Evolutionary conservation across 2,888 invertebrate genomes (phyloP), one percentile per base, ranked within the genome.

Genomic region (Melitaea athalia): DNA sequence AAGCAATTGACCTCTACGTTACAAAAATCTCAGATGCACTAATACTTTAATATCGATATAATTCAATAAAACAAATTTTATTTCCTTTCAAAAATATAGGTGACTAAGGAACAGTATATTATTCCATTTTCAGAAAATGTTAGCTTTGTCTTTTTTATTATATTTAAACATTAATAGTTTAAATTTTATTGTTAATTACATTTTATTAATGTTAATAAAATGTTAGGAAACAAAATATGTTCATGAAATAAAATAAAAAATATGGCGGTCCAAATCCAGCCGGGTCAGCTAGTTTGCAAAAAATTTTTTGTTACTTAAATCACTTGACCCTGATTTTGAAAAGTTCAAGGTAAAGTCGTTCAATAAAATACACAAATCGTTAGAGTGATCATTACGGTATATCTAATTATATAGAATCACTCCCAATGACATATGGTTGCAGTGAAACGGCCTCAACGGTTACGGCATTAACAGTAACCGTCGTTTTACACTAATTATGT

Each of bases 291-390:
- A 24, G 24, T 24, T 24, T 24, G 24, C 24, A 2, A 24, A 2
- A 24, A 24, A 24, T 2, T 24, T 24, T 24, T 24, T 24, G 24
- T 24, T 24, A 24, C 24, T 24, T 24, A 24, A 24, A 24, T 24
- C 17, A 24, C 11, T 24, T 79, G 76, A 73, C 69, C 77, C 76
- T 63, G 70, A 70, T 67, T 70, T 12, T 64, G 62, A 64, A 65
- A 76, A 70, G 70, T 66, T 67, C 81, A 75, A 78, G 84, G 82
- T 81, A 80, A 80, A 80, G 84, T 61, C 70, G 24, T 52, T 12
- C 38, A 17, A 64, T 49, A 60, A 59, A 65, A 52, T 52, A 43
- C 24, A 64, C 49, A 55, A 38, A 60, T 45, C 52, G 15, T 55
- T 55, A 38, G 15, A 45, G 45, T 14, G 45, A 60, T 45, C 53